Evolutionary conservation across 1,140 invertebrate species (phyloP), one percentile per base, ranked within the genome.

Genomic region (Nylanderia fulva): DNA sequence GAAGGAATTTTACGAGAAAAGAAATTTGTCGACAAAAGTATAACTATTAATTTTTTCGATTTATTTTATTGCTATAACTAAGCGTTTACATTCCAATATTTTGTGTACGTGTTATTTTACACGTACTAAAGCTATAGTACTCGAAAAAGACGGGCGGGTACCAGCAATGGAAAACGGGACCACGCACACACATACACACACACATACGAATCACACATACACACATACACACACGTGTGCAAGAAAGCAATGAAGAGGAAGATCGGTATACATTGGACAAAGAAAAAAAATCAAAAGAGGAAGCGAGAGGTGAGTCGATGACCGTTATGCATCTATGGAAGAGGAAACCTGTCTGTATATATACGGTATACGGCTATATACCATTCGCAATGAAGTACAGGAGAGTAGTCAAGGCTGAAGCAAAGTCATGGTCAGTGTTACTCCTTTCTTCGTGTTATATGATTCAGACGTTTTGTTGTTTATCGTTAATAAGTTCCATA

Each of bases 351-450:
- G 75, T 76, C 82, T 18, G 88, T 88, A n/a, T n/a, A n/a, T n/a
- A n/a, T n/a, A n/a, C n/a, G n/a, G 87, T 24, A 36, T 33, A n/a
- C 54, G 13, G 87, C 83, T 79, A 88, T 45, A 80, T 85, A 86
- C 36, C 18, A 92, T 93, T 86, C 39, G 91, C 85, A 88, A 89
- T 90, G 89, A 45, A n/a, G 33, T 24, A 54, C 88, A 92, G 86
- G 87, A 75, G 61, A 63, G 61, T 71, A 69, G 39, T 58, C 39
- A 45, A 21, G 52, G 27, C 63, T 61, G 69, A 66, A 90, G 85
- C 90, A 93, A 92, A 91, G 90, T 92, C 93, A 91, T 83, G 90
- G 86, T 84, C 90, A 86, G 84, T 86, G 86, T 86, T 54, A 66
- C 69, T 52, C 13, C 18, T 36, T 39, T 56, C 48, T 80, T 60